Percentiles rank a stretch among this genome's conserved stretches.
Evolutionary conservation across 2,113 vertebrate species (phyloP).

Genomic region (Nycticebus coucang): DNA sequence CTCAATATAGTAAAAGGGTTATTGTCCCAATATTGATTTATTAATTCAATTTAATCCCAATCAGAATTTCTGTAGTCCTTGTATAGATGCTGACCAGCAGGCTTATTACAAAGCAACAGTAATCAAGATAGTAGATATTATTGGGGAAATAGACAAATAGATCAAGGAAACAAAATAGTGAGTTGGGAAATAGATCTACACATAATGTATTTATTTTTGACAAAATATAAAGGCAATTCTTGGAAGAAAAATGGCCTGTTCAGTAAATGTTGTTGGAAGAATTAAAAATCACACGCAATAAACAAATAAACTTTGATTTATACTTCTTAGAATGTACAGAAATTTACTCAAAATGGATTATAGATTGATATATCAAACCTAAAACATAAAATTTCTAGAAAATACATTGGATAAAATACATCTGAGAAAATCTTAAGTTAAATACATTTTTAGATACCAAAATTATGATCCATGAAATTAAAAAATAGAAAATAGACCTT

Average conservation of each 20-base stretch:
- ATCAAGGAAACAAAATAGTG: neutral
- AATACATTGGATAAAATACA: neutral
- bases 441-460: neutral
- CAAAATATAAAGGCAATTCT: neutral
- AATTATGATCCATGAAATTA: neutral
- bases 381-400: neutral
- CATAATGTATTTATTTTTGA: neutral
- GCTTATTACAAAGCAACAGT: neutral
- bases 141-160: neutral
- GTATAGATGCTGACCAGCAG: neutral
- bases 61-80: neutral
- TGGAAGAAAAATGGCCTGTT: neutral
- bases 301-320: neutral
- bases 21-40: neutral
- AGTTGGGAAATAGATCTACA: neutral
- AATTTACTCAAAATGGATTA: neutral
- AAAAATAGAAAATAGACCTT: neutral
- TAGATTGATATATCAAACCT: neutral
- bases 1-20: neutral
- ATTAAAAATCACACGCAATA: neutral
- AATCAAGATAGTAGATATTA: neutral
- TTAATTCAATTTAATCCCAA: neutral
- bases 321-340: neutral
- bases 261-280: neutral
- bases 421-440: neutral